These are phyloP conservation scores for Leptinotarsa undecemlineata DNA, from an alignment of 1,140 invertebrate species.

Conservation along the genomic window DNA sequence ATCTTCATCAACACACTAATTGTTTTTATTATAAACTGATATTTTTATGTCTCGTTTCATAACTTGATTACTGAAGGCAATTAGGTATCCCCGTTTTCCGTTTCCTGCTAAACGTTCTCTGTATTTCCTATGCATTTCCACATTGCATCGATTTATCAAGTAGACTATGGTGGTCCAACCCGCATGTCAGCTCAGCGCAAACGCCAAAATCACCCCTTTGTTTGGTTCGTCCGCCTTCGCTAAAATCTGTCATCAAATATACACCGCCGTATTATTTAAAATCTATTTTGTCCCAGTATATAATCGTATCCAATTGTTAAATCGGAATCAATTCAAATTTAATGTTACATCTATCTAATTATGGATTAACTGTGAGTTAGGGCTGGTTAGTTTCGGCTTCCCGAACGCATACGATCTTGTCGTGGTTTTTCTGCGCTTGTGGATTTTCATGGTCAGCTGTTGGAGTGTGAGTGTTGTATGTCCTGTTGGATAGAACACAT, in stretches of 20 bases:
- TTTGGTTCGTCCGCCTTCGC: neutral
- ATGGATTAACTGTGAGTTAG: neutral
- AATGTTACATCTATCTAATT: too few species aligned
- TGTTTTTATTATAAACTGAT: too few species aligned
- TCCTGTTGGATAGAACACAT: neutral
- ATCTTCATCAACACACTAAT: too few species aligned
- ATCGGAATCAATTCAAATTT: too few species aligned
- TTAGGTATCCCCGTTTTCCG: neutral
- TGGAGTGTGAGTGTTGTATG: constrained; percentile 8
- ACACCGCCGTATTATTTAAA: too few species aligned
- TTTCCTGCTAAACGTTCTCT: neutral
- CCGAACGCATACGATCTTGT: constrained; percentile 6
- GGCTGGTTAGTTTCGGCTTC: neutral
- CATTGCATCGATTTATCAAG: constrained; percentile 5
- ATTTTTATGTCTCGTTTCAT: too few species aligned
- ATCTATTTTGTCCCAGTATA: too few species aligned
- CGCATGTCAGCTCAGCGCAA: constrained; percentile 1
- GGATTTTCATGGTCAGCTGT: constrained; percentile 4
- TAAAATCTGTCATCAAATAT: neutral
- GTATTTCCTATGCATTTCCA: neutral
- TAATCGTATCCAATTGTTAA: too few species aligned
- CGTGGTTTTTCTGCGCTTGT: neutral
- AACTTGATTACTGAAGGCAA: neutral
- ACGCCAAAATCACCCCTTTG: neutral
- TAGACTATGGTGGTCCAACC: neutral